Percentiles rank a stretch among this genome's conserved stretches.
These are phyloP conservation scores for Neopelma chrysocephalum DNA, from an alignment of 2,797 vertebrate genomes.

Conservation along the genomic window DNA sequence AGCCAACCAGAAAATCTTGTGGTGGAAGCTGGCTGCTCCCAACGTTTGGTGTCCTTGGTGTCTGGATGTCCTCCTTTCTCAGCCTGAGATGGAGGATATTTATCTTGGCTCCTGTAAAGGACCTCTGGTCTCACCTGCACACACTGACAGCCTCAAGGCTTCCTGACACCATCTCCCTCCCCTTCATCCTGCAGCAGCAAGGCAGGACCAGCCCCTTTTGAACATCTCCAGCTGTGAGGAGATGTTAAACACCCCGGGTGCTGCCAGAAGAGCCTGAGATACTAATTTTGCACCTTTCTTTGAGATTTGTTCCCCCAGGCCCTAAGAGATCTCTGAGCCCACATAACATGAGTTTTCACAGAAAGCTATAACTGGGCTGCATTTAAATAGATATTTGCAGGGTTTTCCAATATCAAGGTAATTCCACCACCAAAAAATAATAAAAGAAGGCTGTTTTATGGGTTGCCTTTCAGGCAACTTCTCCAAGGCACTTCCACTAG, in stretches of 20 bases:
- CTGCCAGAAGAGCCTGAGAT: neutral
- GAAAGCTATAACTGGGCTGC: neutral
- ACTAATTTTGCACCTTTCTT: neutral
- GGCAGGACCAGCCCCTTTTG: neutral
- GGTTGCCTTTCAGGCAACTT: neutral
- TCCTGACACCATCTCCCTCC: neutral
- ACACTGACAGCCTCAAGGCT: neutral
- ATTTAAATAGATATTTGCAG: too few species aligned
- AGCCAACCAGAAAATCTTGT: neutral
- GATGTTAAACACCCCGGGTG: neutral
- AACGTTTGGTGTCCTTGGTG: fast-evolving
- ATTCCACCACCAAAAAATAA: neutral
- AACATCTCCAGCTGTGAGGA: neutral
- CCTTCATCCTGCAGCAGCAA: neutral
- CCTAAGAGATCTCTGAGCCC: neutral
- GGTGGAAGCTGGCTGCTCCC: too few species aligned
- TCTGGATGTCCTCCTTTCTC: neutral
- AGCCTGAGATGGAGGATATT: neutral
- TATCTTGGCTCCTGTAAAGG: neutral
- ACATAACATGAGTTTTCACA: fast-evolving
- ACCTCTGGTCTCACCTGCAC: neutral
- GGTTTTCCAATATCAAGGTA: neutral
- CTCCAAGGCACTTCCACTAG: neutral
- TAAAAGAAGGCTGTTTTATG: neutral
- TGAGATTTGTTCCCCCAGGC: fast-evolving